Evolutionary conservation across 1,140 invertebrate genomes (phyloP).

Genomic region (Conus betulinus): DNA sequence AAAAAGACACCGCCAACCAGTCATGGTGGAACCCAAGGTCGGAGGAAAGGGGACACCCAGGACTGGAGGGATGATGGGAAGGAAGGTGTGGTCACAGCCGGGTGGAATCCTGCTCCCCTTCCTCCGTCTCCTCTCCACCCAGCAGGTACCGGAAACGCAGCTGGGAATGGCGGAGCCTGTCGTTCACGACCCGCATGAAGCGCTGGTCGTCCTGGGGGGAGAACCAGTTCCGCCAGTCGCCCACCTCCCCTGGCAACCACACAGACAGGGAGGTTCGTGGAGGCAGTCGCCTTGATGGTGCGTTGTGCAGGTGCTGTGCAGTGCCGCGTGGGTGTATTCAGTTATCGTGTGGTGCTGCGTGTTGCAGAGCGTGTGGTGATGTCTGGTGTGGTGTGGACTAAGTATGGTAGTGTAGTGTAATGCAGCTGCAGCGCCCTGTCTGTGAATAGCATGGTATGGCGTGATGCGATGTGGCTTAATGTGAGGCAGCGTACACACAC

Average conservation of each 20-base stretch:
- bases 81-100: background rate
- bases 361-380: too few species aligned
- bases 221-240: constrained; percentile 55
- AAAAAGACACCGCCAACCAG: too few species aligned
- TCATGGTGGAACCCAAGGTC: too few species aligned
- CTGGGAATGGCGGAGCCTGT: constrained; percentile 37
- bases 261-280: too few species aligned
- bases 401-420: too few species aligned
- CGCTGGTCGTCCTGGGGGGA: constrained; percentile 41
- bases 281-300: background rate
- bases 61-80: background rate
- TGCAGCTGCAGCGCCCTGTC: too few species aligned
- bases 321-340: background rate
- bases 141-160: constrained; percentile 28
- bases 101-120: background rate
- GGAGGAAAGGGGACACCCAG: too few species aligned
- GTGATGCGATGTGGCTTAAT: too few species aligned
- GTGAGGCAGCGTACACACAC: too few species aligned
- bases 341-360: background rate
- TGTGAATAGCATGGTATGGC: too few species aligned
- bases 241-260: constrained; percentile 41
- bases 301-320: background rate
- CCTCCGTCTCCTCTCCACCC: background rate
- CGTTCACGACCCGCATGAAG: constrained; percentile 35
- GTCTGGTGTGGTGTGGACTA: too few species aligned